A percentile compares a stretch with the other conserved stretches of the same genome.
phyloP scores from a whole-genome alignment of 2,888 invertebrate species.

The Hartigia nigra region DNA sequence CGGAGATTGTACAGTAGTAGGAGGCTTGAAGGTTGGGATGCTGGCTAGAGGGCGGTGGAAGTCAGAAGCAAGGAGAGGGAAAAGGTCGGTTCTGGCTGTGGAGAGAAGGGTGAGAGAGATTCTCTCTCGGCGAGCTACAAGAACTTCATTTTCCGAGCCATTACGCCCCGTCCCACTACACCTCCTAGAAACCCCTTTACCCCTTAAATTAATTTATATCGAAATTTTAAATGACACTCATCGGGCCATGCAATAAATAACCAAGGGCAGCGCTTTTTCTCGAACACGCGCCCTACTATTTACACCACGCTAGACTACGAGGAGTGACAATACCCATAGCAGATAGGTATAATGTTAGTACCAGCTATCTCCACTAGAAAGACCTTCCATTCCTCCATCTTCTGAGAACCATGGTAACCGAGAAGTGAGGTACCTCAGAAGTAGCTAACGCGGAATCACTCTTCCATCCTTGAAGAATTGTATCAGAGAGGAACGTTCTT shows the following conservation, averaged over 20 bases:
- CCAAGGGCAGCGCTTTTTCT: slow-evolving; percentile 31
- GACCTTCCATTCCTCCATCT: not conserved
- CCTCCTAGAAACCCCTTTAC: slow-evolving; percentile 52
- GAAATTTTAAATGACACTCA: slow-evolving; percentile 64
- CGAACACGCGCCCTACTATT: slow-evolving; percentile 5
- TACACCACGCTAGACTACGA: not conserved
- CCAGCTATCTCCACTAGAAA: not conserved
- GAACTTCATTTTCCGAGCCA: slow-evolving; percentile 64
- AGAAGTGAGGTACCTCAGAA: not conserved
- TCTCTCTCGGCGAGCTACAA: slow-evolving; percentile 54
- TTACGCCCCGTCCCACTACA: slow-evolving; percentile 57
- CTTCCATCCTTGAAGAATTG: not conserved
- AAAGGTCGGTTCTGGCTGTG: slow-evolving; percentile 14
- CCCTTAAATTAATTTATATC: slow-evolving; percentile 64
- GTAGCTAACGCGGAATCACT: not conserved
- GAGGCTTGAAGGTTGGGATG: slow-evolving; percentile 16
- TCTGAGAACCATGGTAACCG: not conserved
- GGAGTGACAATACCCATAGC: not conserved
- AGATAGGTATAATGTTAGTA: not conserved
- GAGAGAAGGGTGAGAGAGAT: slow-evolving; percentile 29
- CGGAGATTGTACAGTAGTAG: slow-evolving; percentile 21
- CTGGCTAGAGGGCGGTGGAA: slow-evolving; percentile 15
- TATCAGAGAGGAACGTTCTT: not conserved
- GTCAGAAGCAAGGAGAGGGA: slow-evolving; percentile 17
- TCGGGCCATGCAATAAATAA: slow-evolving; percentile 59